These are phyloP conservation scores for Baryphthengus martii DNA, from an alignment of 2,113 vertebrate species.

Conservation along the genomic window DNA sequence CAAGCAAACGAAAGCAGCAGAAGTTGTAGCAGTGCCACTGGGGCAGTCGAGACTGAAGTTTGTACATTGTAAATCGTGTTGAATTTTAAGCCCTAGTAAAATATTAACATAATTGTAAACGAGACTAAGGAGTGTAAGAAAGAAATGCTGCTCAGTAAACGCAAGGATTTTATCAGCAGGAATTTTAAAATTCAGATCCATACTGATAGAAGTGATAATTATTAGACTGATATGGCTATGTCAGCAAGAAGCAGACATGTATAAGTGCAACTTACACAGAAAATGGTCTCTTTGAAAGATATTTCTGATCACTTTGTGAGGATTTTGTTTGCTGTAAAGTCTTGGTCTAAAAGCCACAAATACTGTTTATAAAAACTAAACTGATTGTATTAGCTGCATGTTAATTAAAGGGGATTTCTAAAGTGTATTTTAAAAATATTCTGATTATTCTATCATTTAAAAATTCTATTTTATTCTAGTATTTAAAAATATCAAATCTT, in stretches of 20 bases:
- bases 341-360: background rate
- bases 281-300: background rate
- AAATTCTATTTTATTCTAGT: background rate
- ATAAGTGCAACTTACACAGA: background rate
- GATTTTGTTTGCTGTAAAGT: background rate
- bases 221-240: background rate
- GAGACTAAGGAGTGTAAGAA: background rate
- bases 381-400: background rate
- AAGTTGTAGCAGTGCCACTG: background rate
- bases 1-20: background rate
- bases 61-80: background rate
- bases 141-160: background rate
- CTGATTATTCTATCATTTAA: background rate
- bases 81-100: background rate
- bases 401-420: background rate
- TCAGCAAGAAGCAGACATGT: background rate
- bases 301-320: background rate
- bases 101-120: conserved; percentile 26
- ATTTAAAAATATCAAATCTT: background rate
- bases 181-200: background rate
- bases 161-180: background rate
- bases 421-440: background rate
- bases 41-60: background rate
- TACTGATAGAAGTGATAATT: background rate
- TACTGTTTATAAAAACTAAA: background rate